These are phyloP conservation scores for Ligdia adustata DNA, from an alignment of 2,888 invertebrate genomes.

Conservation along the genomic window DNA sequence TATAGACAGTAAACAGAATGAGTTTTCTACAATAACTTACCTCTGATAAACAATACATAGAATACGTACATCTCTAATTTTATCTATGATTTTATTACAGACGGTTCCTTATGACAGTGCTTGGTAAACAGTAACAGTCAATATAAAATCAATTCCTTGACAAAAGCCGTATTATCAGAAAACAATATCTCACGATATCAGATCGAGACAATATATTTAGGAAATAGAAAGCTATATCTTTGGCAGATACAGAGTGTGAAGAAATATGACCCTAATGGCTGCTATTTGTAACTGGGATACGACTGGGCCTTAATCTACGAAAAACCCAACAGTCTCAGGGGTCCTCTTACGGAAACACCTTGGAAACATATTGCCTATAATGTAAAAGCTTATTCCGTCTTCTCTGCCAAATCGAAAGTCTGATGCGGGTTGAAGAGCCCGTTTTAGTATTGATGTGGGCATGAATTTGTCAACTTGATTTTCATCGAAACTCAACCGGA, in stretches of 20 bases:
- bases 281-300: constrained; percentile 9
- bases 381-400: constrained; percentile 4
- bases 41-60: no score
- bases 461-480: constrained; percentile 3
- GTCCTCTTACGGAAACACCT: constrained; percentile 10
- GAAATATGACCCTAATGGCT: constrained; percentile 9
- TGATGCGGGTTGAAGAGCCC: constrained; percentile 6
- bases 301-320: constrained; percentile 5
- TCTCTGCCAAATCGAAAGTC: constrained; percentile 2
- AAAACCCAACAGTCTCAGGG: neutral
- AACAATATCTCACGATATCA: no score
- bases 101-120: no score
- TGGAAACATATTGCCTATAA: constrained; percentile 9
- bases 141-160: no score
- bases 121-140: no score
- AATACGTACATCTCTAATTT: no score
- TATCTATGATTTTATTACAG: no score
- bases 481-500: no score
- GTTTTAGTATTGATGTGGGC: neutral
- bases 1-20: no score
- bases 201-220: constrained; percentile 1
- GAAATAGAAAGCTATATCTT: constrained; percentile 1
- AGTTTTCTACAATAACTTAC: no score
- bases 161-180: no score
- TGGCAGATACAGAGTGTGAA: neutral